Conservation (phyloP, 2,113 vertebrate genomes). For the Oryzias javanicus region DNA sequence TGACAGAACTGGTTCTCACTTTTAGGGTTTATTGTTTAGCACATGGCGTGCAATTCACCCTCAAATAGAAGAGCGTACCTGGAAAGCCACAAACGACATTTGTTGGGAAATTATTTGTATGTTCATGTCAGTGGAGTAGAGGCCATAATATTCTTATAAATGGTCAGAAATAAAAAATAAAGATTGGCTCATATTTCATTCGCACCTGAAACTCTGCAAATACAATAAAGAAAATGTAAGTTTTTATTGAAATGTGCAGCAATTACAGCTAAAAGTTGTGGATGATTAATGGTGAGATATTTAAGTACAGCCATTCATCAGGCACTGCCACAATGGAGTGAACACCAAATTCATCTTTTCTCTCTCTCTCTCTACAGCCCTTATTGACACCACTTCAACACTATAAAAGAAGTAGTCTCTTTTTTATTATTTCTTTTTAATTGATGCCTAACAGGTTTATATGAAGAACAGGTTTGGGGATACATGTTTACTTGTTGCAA, state of each 20-base stretch:
- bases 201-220: slow-evolving; percentile 6
- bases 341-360: background rate
- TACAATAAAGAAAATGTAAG: background rate
- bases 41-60: slow-evolving; percentile 8
- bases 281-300: background rate
- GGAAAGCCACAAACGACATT: background rate
- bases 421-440: background rate
- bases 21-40: background rate
- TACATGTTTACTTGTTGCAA: slow-evolving; percentile 77
- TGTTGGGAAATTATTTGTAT: background rate
- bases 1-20: background rate
- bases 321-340: background rate
- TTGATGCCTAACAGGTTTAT: background rate
- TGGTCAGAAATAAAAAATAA: background rate
- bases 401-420: background rate
- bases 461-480: slow-evolving; percentile 62
- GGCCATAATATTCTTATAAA: background rate
- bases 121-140: background rate
- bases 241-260: background rate
- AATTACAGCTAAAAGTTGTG: background rate
- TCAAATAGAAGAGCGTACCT: background rate
- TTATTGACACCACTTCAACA: background rate
- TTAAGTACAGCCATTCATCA: background rate
- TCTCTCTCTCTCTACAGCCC: no score
- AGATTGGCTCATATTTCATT: slow-evolving; percentile 13